Evolutionary conservation across 2,113 vertebrate species (phyloP).

Genomic region (Sinocyclocheilus anshuiensis): DNA sequence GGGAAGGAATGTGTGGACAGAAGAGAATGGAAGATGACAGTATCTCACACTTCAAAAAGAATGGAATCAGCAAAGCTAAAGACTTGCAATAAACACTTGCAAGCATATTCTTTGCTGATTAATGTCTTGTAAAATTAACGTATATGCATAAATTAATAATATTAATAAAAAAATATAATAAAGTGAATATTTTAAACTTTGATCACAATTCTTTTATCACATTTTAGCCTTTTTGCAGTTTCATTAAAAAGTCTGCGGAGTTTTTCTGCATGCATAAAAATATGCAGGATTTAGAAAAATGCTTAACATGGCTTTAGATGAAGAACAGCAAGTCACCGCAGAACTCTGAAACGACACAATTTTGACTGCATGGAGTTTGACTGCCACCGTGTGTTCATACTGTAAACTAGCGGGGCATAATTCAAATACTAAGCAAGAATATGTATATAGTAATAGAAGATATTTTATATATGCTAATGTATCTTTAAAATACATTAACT

Average conservation of each 20-base stretch:
- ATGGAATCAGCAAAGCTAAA: not conserved
- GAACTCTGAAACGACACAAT: not conserved
- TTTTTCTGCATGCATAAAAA: no score
- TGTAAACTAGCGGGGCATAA: no score
- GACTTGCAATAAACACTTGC: not conserved
- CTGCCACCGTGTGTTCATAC: constrained; percentile 6
- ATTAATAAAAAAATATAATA: no score
- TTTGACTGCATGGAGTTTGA: not conserved
- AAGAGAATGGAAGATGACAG: constrained; percentile 44
- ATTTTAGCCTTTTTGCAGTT: no score
- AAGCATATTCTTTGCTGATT: not conserved
- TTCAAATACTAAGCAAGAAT: no score
- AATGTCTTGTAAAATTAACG: not conserved
- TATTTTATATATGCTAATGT: no score
- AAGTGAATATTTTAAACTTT: no score
- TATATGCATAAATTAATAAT: not conserved
- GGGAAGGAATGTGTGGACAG: constrained; percentile 55
- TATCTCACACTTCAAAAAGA: not conserved
- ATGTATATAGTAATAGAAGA: no score
- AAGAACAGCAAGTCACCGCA: not conserved
- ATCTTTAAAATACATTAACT: no score
- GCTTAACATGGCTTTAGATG: not conserved
- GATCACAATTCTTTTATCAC: no score
- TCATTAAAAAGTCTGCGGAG: no score
- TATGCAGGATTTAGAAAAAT: no score